These are phyloP conservation scores for Anguilla marmorata DNA, from an alignment of 2,797 vertebrate genomes.

Conservation along the genomic window DNA sequence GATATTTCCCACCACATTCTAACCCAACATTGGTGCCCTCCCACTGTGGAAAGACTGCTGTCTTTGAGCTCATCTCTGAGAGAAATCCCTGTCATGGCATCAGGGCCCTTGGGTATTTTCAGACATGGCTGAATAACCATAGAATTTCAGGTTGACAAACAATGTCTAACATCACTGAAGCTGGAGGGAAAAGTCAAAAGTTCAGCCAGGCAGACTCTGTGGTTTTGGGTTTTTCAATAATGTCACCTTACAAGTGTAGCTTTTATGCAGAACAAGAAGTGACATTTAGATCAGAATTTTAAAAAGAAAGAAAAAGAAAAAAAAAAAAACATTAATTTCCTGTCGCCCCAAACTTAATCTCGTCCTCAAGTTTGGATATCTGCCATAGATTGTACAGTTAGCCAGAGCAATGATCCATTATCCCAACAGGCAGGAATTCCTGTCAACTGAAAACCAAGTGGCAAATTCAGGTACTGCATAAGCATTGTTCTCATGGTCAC, in stretches of 20 bases:
- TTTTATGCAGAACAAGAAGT: background rate
- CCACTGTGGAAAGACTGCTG: background rate
- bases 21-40: background rate
- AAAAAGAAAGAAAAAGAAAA: background rate
- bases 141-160: background rate
- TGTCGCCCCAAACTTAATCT: background rate
- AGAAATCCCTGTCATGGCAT: background rate
- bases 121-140: background rate
- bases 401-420: background rate
- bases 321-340: background rate
- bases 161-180: background rate
- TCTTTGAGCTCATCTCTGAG: background rate
- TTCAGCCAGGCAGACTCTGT: background rate
- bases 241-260: background rate
- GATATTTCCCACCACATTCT: background rate
- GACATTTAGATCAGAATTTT: background rate
- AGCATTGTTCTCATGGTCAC: background rate
- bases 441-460: background rate
- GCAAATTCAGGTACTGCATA: background rate
- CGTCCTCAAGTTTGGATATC: background rate
- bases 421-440: background rate
- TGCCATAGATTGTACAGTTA: background rate
- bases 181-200: background rate
- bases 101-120: background rate
- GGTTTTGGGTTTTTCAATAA: background rate